Evolutionary conservation across 1,140 invertebrate genomes (phyloP).

Genomic region (Samia ricini): DNA sequence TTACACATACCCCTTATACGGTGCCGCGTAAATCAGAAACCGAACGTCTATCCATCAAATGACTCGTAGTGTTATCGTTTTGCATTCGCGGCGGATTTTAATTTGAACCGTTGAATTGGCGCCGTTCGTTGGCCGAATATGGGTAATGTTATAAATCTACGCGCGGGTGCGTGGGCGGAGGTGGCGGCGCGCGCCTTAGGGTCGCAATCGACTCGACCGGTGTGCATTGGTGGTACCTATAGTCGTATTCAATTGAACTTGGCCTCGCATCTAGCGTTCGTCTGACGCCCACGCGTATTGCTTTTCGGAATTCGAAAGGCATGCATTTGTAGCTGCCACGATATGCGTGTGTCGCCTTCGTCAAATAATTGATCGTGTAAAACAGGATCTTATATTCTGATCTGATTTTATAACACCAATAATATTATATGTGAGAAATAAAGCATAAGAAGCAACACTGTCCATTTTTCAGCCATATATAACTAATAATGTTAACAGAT

Average conservation of each 20-base stretch:
- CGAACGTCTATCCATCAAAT: slow-evolving; percentile 55
- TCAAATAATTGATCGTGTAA: slow-evolving; percentile 53
- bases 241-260: slow-evolving; percentile 57
- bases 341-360: slow-evolving; percentile 46
- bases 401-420: background rate
- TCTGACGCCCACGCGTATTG: slow-evolving; percentile 53
- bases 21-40: slow-evolving; percentile 54
- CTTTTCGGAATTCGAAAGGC: slow-evolving; percentile 72
- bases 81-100: slow-evolving; percentile 66
- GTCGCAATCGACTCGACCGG: slow-evolving; percentile 28
- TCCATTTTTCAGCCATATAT: no score
- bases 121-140: slow-evolving; percentile 72
- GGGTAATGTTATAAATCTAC: slow-evolving; percentile 74
- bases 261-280: slow-evolving; percentile 53
- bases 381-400: slow-evolving; percentile 20
- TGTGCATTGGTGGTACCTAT: slow-evolving; percentile 33
- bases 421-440: background rate
- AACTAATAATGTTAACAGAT: no score
- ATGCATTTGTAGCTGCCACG: slow-evolving; percentile 65
- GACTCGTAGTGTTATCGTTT: slow-evolving; percentile 56
- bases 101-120: slow-evolving; percentile 73
- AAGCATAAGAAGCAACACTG: no score
- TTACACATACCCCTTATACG: slow-evolving; percentile 33
- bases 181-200: slow-evolving; percentile 40
- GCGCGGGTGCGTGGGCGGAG: slow-evolving; percentile 48